These are phyloP conservation scores for Maniola hyperantus DNA, from an alignment of 2,888 invertebrate genomes.

Conservation along the genomic window DNA sequence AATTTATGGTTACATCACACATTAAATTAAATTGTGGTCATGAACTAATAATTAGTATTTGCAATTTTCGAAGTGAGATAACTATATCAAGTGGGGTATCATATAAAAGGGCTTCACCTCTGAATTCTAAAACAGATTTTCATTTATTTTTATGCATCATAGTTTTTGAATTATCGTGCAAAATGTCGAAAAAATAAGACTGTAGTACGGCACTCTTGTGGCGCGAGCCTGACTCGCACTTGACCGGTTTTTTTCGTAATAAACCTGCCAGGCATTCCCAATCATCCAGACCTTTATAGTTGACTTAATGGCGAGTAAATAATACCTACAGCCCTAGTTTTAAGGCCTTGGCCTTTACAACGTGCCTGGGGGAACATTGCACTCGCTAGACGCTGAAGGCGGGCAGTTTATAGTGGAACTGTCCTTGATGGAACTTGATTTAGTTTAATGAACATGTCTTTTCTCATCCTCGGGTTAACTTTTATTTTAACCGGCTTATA, in stretches of 20 bases:
- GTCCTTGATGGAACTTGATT: conserved; percentile 15
- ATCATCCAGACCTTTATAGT: conserved; percentile 27
- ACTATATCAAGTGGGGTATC: no score
- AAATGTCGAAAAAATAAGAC: no score
- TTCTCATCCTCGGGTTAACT: background rate
- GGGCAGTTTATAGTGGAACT: conserved; percentile 9
- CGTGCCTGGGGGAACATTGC: conserved; percentile 45
- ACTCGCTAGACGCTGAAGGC: conserved; percentile 31
- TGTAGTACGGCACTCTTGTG: no score
- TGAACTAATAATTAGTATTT: no score
- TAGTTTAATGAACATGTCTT: conserved; percentile 4
- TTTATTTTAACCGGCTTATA: background rate
- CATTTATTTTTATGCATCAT: no score
- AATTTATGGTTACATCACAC: no score
- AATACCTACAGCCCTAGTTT: conserved; percentile 34
- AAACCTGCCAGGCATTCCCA: conserved; percentile 8
- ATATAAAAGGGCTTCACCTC: no score
- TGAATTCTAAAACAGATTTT: no score
- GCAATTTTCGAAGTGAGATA: no score
- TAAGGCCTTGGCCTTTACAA: conserved; percentile 51
- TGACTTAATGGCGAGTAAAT: conserved; percentile 29
- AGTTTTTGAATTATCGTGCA: no score
- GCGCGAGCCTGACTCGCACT: no score
- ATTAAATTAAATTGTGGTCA: no score
- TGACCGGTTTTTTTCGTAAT: background rate